Evolutionary conservation across 2,888 invertebrate species (phyloP).

Genomic region (Eilema caniola): DNA sequence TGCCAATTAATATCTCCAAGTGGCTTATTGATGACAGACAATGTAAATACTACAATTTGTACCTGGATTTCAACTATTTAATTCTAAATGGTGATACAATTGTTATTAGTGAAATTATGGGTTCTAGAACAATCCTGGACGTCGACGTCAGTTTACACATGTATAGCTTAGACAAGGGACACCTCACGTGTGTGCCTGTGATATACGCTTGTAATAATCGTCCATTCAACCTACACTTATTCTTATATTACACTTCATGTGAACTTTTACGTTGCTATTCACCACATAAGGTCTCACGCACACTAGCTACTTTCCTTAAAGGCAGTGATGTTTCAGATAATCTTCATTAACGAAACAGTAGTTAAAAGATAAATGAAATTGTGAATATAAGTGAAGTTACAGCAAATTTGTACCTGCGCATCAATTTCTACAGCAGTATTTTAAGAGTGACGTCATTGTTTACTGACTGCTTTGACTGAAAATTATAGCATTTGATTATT

Average conservation of each 20-base stretch:
- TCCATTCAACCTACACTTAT: constrained; percentile 74
- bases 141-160: constrained; percentile 55
- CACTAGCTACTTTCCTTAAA: constrained; percentile 8
- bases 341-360: too few species aligned
- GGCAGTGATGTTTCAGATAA: neutral
- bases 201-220: constrained; percentile 85
- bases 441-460: neutral
- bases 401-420: neutral
- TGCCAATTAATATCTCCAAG: constrained; percentile 14
- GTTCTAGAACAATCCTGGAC: constrained; percentile 52
- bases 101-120: constrained; percentile 25
- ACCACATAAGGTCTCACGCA: neutral
- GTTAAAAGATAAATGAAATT: too few species aligned
- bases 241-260: constrained; percentile 56
- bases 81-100: constrained; percentile 30
- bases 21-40: constrained; percentile 14
- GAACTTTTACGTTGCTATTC: constrained; percentile 51
- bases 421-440: neutral
- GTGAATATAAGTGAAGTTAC: too few species aligned
- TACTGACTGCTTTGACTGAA: neutral
- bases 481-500: too few species aligned
- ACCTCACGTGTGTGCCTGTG: constrained; percentile 73
- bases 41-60: constrained; percentile 32
- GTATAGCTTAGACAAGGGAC: constrained; percentile 73
- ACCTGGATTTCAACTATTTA: constrained; percentile 26